Evolutionary conservation across 2,888 invertebrate genomes (phyloP), one percentile per base, ranked within the genome.

Genomic region (Macropis europaea): DNA sequence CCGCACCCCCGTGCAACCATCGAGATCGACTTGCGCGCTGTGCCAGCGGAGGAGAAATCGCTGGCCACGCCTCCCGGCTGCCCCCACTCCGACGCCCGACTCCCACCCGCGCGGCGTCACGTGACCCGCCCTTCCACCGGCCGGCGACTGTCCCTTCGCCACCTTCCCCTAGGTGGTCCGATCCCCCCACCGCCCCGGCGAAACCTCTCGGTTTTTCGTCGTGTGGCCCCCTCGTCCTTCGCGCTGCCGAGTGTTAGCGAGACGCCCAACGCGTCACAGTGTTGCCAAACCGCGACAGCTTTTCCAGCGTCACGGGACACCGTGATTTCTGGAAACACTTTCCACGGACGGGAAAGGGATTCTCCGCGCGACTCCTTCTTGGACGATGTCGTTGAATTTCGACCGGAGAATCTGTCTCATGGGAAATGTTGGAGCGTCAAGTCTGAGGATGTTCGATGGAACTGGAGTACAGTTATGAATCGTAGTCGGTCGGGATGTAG

Each of bases 121-220:
- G 90, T 91, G 90, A 91, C 91, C 90, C 90, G 90, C 90, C 91
- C 91, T 89, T 90, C 90, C 91, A 89, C 89, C 88, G 88, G 86
- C 89, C 87, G 84, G 81, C 89, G 85, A 82, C 83, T 82, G 86
- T 87, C 89, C 88, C 90, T 88, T 88, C 91, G 91, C 90, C 90
- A 87, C 86, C 89, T 89, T 88, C 90, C 90, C 90, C 89, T 48
- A 53, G 28, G 40, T 3, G 22, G 17, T 38, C 57, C 57, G 69
- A 76, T 63, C 70, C 77, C 68, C 64, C 62, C 76, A 71, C 73
- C 68, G 28, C 53, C 59, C 43, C 52, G 13, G 38, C 15, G 47
- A 68, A 64, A 69, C 45, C 68, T 69, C 75, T 43, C 66, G 68
- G 73, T 73, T 71, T 79, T 77, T 80, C 77, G 62, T 72, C 77